Evolutionary conservation across 2,113 vertebrate genomes (phyloP), one percentile per base, ranked within the genome.

Genomic region (Bubo bubo): DNA sequence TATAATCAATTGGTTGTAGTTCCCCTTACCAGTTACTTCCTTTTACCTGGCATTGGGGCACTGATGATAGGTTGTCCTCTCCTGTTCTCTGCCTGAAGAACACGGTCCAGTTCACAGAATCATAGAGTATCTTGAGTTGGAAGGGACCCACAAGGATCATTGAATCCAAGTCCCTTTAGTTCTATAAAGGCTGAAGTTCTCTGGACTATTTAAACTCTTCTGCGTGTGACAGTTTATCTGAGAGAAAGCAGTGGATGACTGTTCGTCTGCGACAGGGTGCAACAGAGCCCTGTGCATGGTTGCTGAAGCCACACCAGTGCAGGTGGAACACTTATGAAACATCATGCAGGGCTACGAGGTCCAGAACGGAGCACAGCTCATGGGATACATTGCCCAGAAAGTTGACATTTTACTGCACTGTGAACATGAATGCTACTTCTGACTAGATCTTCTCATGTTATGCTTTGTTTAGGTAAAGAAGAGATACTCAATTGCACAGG

Each of bases 401-500:
- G 34, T n/a, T 74, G 59, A 39, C 16, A 5, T 47, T 76, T 70
- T 66, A 24, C 30, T 81, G 21, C 30, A 18, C 21, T 60, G 28
- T 80, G 45, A 41, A 37, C 7, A 7, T 34, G 64, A 87, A 21
- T 35, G 30, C 4, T 59, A 9, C 34, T 90, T 88, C 20, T 93
- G 35, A 41, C 32, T 53, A 50, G 18, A 71, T 72, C 35, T 92
- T 96, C 83, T 90, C 45, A 53, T 59, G 30, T 66, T 85, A 20
- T 81, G 45, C 26, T 91, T 92, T 94, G 23, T 60, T 34, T 95
- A 98, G 98, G 98, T 81, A 93, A 98, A 97, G 86, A 97, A 50
- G 88, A 96, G 56, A n/a, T 88, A 39, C 96, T 98, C 56, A 98
- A 98, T 47, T 98, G 98, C 80, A 98, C 97, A 41, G 97, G 90